These are phyloP conservation scores for Trachymyrmex cornetzi DNA, from an alignment of 1,140 invertebrate species.

Conservation along the genomic window DNA sequence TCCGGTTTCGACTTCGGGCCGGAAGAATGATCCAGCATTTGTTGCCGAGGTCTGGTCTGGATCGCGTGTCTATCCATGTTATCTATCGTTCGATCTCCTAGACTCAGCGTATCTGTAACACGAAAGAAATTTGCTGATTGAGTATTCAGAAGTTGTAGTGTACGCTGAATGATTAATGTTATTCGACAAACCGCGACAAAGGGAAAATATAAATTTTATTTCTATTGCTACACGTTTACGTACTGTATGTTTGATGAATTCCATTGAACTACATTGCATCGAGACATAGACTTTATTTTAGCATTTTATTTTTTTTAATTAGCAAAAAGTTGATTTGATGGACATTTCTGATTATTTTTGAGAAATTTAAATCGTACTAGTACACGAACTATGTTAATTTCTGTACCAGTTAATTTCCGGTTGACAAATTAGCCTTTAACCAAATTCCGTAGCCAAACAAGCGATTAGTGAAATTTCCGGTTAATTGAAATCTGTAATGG, in stretches of 20 bases:
- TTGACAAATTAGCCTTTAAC: constrained; percentile 24
- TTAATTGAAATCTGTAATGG: constrained; percentile 51
- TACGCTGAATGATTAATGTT: constrained; percentile 27
- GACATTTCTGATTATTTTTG: not conserved
- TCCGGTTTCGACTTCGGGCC: constrained; percentile 85
- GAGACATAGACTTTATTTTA: not conserved
- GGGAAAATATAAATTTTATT: constrained; percentile 12
- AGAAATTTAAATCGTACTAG: not conserved
- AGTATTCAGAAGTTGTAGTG: constrained; percentile 33
- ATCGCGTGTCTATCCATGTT: constrained; percentile 81
- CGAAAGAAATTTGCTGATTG: constrained; percentile 47
- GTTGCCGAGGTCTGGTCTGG: constrained; percentile 83
- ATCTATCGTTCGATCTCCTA: constrained; percentile 84
- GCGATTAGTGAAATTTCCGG: constrained; percentile 43
- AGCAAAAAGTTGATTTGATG: not conserved
- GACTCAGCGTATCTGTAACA: constrained; percentile 84
- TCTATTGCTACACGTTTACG: not conserved
- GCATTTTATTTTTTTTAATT: not conserved
- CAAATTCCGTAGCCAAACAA: not conserved
- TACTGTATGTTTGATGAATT: not conserved
- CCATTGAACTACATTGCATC: not conserved
- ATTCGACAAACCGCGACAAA: not conserved
- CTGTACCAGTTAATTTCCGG: not conserved
- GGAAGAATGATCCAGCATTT: constrained; percentile 81
- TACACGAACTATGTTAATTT: not conserved